A percentile compares a stretch with the other conserved stretches of the same genome.
Evolutionary conservation across 2,888 invertebrate genomes (phyloP).

Genomic region (Adelognathus sp.): DNA sequence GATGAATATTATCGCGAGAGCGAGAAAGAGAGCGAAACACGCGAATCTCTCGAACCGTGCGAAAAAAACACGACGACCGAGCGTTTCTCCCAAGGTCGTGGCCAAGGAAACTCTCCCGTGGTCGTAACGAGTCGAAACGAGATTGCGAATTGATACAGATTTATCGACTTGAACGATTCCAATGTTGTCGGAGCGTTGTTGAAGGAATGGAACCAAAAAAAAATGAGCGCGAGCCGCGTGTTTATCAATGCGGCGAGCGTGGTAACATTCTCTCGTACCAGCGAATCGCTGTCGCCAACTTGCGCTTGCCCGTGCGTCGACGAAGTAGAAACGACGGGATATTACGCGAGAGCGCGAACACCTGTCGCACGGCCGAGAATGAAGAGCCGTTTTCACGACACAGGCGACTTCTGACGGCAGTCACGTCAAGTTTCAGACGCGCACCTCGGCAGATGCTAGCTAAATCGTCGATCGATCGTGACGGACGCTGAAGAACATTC

Average conservation of each 20-base stretch:
- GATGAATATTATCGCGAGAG: no score
- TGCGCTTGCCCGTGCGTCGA: not conserved
- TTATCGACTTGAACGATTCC: not conserved
- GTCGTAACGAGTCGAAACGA: not conserved
- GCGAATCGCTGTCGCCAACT: slow-evolving; percentile 28
- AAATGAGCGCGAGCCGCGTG: not conserved
- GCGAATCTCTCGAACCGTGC: slow-evolving; percentile 21
- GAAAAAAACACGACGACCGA: not conserved
- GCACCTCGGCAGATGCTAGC: not conserved
- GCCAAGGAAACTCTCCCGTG: slow-evolving; percentile 19
- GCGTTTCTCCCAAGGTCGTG: slow-evolving; percentile 15
- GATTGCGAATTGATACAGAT: not conserved
- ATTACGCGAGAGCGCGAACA: slow-evolving; percentile 2
- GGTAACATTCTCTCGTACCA: slow-evolving; percentile 54
- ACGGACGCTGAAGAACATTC: slow-evolving; percentile 8
- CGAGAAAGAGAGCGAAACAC: not conserved
- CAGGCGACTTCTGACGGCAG: slow-evolving; percentile 46
- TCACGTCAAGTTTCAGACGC: slow-evolving; percentile 19
- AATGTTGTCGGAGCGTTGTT: not conserved
- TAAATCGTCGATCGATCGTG: slow-evolving; percentile 45
- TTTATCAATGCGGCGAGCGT: not conserved
- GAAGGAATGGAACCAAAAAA: not conserved
- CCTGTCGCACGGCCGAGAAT: slow-evolving; percentile 32
- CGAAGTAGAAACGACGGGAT: slow-evolving; percentile 10
- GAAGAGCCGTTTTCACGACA: not conserved